Conservation (phyloP, 1,140 invertebrate genomes). For the Euwallacea fornicatus region DNA sequence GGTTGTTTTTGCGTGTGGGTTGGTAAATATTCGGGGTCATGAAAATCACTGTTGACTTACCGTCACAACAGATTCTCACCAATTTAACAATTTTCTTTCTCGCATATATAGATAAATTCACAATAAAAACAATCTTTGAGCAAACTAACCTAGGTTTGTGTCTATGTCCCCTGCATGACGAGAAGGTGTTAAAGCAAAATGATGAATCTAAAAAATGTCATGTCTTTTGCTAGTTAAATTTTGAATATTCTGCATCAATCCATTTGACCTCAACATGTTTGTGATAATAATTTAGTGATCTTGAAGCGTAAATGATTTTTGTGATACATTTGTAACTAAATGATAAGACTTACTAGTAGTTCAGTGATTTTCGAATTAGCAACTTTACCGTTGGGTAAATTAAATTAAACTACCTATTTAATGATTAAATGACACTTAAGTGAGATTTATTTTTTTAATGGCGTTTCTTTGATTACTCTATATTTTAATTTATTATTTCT, state of each 20-base stretch:
- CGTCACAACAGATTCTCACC: too few species aligned
- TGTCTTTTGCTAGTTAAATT: conserved; percentile 24
- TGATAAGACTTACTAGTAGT: conserved; percentile 44
- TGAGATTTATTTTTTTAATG: conserved; percentile 32
- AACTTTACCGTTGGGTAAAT: conserved; percentile 20
- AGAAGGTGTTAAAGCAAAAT: too few species aligned
- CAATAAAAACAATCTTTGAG: neutral
- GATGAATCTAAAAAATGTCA: conserved; percentile 13
- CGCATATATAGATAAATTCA: conserved; percentile 5
- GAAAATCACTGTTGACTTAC: too few species aligned
- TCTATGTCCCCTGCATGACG: too few species aligned
- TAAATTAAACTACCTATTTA: conserved; percentile 16
- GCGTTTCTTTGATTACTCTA: conserved; percentile 7
- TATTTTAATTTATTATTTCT: conserved; percentile 4
- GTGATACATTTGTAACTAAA: conserved; percentile 44
- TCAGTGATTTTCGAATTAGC: conserved; percentile 36
- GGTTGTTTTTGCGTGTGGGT: conserved; percentile 18
- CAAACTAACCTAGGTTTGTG: too few species aligned
- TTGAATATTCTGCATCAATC: conserved; percentile 36
- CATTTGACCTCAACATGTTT: conserved; percentile 41
- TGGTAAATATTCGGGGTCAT: conserved; percentile 24
- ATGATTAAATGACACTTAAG: conserved; percentile 33
- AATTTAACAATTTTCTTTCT: too few species aligned
- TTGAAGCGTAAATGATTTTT: conserved; percentile 44
- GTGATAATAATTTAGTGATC: conserved; percentile 47